These are phyloP conservation scores for Anoura caudifer DNA, from an alignment of 2,113 vertebrate genomes.

Conservation along the genomic window DNA sequence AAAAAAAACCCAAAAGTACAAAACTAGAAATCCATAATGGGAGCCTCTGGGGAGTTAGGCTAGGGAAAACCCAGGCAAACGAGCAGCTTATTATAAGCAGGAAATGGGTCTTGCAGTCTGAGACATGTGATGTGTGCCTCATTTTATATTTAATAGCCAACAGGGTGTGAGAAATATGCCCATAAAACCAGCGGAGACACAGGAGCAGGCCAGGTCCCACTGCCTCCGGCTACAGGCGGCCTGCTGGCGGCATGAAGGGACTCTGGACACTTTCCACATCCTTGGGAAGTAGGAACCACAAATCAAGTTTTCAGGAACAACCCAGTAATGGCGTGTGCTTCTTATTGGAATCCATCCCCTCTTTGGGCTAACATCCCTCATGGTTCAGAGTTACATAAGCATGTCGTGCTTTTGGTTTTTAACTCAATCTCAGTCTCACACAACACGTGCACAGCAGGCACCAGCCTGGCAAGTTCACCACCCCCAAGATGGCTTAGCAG, in stretches of 20 bases:
- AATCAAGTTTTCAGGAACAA: background rate
- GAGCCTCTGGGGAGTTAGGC: background rate
- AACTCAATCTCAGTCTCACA: background rate
- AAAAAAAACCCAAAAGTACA: background rate
- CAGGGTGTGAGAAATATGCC: constrained; percentile 47
- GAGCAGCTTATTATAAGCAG: constrained; percentile 38
- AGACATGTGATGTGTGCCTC: constrained; percentile 22
- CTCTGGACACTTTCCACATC: background rate
- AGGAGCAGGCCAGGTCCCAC: background rate
- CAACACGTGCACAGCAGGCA: background rate
- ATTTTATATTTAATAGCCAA: constrained; percentile 57
- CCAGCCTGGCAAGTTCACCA: accelerated
- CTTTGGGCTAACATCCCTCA: accelerated
- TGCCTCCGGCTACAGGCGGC: background rate
- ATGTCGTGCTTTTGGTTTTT: background rate
- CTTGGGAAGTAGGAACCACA: background rate
- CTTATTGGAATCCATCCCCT: background rate
- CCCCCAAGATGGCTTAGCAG: background rate
- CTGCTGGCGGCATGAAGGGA: background rate
- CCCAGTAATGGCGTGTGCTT: background rate
- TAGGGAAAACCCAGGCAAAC: background rate
- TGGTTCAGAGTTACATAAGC: background rate
- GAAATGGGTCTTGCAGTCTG: constrained; percentile 39
- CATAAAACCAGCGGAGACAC: constrained; percentile 6
- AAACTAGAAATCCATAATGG: background rate